Conservation (phyloP, 1,140 invertebrate genomes). For the Meloidogyne exigua region DNA sequence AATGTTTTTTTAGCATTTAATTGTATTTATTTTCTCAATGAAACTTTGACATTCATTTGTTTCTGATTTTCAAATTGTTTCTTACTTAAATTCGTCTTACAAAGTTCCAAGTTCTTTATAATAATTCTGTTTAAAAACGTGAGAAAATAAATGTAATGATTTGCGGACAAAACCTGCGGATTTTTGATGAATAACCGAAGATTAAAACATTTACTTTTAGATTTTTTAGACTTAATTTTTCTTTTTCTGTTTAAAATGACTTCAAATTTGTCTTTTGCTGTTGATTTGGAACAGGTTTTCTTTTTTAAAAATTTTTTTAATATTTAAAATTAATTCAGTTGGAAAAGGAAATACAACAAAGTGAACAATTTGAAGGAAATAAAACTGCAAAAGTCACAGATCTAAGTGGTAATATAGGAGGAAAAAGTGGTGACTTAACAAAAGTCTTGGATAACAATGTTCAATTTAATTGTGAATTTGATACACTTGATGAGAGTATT, state of each 20-base stretch:
- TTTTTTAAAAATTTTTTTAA: not conserved
- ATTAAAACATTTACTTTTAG: too few relatives aligned
- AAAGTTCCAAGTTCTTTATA: too few relatives aligned
- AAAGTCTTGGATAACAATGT: constrained; percentile 12
- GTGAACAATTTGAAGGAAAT: constrained; percentile 40
- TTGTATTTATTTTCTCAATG: too few relatives aligned
- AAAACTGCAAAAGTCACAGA: constrained; percentile 29
- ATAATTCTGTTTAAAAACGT: too few relatives aligned
- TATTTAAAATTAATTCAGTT: constrained; percentile 42
- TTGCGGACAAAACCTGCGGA: too few relatives aligned
- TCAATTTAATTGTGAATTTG: constrained; percentile 53
- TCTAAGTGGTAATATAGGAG: constrained; percentile 55
- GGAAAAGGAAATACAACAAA: constrained; percentile 60
- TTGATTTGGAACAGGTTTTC: constrained; percentile 25
- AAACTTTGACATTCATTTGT: too few relatives aligned
- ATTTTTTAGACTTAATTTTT: not conserved
- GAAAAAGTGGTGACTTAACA: constrained; percentile 14
- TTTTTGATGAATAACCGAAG: too few relatives aligned
- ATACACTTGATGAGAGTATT: constrained; percentile 62
- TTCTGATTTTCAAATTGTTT: too few relatives aligned
- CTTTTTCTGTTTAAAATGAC: not conserved
- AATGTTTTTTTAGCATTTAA: too few relatives aligned
- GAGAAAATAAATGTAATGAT: too few relatives aligned
- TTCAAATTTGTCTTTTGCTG: constrained; percentile 25
- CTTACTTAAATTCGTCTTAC: too few relatives aligned